Conservation (phyloP, 2,888 invertebrate species). For the Eumerus sabulonum region DNA sequence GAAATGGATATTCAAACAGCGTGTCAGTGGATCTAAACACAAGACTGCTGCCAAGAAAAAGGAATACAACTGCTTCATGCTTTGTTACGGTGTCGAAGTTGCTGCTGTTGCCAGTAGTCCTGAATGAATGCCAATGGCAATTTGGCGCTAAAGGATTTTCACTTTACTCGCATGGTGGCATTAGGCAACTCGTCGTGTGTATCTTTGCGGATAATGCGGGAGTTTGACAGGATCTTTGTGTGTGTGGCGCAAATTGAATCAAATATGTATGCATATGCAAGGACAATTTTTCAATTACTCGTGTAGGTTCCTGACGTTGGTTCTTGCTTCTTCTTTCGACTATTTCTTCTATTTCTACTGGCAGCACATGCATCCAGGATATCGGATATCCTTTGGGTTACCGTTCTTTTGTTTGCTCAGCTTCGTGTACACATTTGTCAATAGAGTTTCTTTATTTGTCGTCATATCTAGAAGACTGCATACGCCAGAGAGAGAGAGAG, state of each 20-base stretch:
- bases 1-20: conserved; percentile 62
- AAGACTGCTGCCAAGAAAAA: conserved; percentile 31
- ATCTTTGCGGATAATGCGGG: not conserved
- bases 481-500: too few relatives aligned
- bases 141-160: conserved; percentile 62
- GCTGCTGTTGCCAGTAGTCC: conserved; percentile 46
- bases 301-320: conserved; percentile 5
- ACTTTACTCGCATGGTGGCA: conserved; percentile 41
- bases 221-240: conserved; percentile 38
- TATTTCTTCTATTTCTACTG: not conserved
- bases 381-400: not conserved
- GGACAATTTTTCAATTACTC: conserved; percentile 64
- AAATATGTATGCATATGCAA: conserved; percentile 60
- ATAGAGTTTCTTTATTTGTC: conserved; percentile 58
- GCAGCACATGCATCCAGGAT: conserved; percentile 4
- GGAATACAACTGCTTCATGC: conserved; percentile 22
- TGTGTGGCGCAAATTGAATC: conserved; percentile 58
- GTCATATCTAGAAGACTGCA: conserved; percentile 37
- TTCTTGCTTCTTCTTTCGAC: not conserved
- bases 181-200: too few relatives aligned
- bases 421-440: conserved; percentile 20
- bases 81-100: conserved; percentile 13
- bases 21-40: conserved; percentile 17
- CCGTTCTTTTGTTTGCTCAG: conserved; percentile 12
- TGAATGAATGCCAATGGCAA: conserved; percentile 66